A percentile compares a stretch with the other conserved stretches of the same genome.
These are phyloP conservation scores for Acronicta psi DNA, from an alignment of 2,888 invertebrate species.

Conservation along the genomic window DNA sequence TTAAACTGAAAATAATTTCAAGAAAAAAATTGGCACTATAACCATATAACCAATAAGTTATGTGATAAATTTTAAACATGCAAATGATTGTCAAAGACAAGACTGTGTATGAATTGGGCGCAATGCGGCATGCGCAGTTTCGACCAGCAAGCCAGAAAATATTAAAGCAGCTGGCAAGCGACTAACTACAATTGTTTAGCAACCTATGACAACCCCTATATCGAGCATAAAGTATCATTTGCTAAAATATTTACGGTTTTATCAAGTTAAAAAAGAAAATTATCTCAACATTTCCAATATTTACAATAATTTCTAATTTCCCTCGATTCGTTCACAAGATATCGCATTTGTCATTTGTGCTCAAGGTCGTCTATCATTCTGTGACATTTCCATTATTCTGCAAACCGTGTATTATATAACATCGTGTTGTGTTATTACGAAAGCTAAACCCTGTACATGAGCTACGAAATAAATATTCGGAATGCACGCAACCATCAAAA, in stretches of 20 bases:
- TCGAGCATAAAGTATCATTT: no score
- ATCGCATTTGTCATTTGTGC: conserved; percentile 32
- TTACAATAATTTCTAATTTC: conserved; percentile 6
- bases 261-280: background rate
- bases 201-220: background rate
- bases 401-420: conserved; percentile 30
- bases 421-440: conserved; percentile 60
- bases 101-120: conserved; percentile 20
- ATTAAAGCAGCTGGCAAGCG: conserved; percentile 17
- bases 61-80: background rate
- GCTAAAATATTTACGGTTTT: background rate
- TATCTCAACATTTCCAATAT: background rate
- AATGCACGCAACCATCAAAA: conserved; percentile 65
- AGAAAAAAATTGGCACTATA: no score
- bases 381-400: conserved; percentile 65
- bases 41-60: no score
- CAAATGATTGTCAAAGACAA: conserved; percentile 2
- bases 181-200: conserved; percentile 2
- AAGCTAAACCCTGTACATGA: conserved; percentile 53
- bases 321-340: conserved; percentile 9
- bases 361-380: conserved; percentile 62
- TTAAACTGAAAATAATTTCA: no score
- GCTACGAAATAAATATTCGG: conserved; percentile 62
- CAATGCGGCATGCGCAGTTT: conserved; percentile 46
- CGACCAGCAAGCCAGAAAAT: background rate